Base-by-base conservation (phyloP, 2,888 invertebrate species). In the Lasioglossum morio region DNA sequence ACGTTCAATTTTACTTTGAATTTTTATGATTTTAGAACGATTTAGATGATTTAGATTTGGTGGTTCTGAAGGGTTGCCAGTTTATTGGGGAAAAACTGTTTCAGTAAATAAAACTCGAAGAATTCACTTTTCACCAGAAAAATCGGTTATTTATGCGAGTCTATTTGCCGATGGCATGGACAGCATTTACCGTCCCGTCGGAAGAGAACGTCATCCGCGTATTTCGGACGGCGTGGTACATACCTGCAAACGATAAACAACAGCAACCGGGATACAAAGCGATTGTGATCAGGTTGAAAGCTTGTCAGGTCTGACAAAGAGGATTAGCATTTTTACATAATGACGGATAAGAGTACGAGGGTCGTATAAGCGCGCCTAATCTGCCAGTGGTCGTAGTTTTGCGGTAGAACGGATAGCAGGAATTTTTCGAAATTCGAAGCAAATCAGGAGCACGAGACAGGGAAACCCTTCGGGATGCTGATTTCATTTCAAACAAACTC, bases 241-340 rank as follows among this genome's bases (percentile, higher is more conserved):
- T 73, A 80, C 81, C 77, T 76, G 78, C 30, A 60, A 72, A 84
- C n/a, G 27, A 76, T 78, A 76, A 84, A 78, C 75, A 76, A 40
- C 57, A 69, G 48, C n/a, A 57, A 72, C 63, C 27, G 70, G 34
- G 27, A 37, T 40, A 72, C 74, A 75, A 79, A 63, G 53, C 63
- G 72, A 77, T 86, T 73, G 34, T 57, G 53, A 83, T 87, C 74
- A 43, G 34, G 23, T 10, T 23, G 69, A 69, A 69, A 4, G 34
- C 30, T 72, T 63, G 70, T 76, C 75, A 27, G 30, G n/a, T 81
- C 86, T 77, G 81, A 89, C 90, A 90, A 92, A 92, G 86, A 81
- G 88, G 90, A 91, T 92, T 92, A 90, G 89, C 87, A 84, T 85
- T 92, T 90, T 90, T 89, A 88, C 88, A 90, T 89, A 89, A 92